phyloP scores from a whole-genome alignment of 2,113 vertebrate genomes.

The Sceloporus tristichus region DNA sequence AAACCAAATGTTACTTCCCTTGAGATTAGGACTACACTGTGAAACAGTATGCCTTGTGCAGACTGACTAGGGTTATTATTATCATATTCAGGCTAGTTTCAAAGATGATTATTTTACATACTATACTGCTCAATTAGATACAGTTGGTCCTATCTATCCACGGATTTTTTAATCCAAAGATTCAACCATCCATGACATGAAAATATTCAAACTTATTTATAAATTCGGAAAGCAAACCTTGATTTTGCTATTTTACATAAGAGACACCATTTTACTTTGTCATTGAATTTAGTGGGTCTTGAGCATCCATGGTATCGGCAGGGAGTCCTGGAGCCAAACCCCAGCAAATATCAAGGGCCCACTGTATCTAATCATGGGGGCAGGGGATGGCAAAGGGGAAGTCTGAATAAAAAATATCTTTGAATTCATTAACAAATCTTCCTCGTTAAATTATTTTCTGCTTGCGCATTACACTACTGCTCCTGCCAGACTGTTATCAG shows the following conservation, averaged over 20 bases:
- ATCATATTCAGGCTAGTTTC: not conserved
- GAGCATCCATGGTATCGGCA: too few species aligned
- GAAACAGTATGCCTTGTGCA: not conserved
- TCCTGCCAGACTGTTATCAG: slow-evolving; percentile 49
- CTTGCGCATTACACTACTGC: slow-evolving; percentile 60
- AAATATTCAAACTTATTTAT: too few species aligned
- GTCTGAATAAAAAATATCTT: slow-evolving; percentile 67
- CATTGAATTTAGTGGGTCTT: too few species aligned
- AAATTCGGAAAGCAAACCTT: too few species aligned
- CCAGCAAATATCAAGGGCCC: too few species aligned
- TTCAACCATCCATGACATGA: too few species aligned
- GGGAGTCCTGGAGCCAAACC: too few species aligned
- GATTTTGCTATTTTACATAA: too few species aligned
- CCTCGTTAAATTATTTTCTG: slow-evolving; percentile 64
- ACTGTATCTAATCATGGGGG: slow-evolving; percentile 62
- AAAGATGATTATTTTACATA: not conserved
- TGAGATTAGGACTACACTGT: not conserved
- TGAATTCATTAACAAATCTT: slow-evolving; percentile 72
- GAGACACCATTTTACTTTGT: too few species aligned
- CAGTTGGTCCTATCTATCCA: too few species aligned
- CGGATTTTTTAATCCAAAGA: too few species aligned
- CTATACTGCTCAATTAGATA: slow-evolving; percentile 64
- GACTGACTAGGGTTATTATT: not conserved
- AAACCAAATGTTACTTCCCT: slow-evolving; percentile 11
- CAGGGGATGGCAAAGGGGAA: slow-evolving; percentile 68